Base-by-base conservation (phyloP, 1,140 invertebrate genomes). In the Lepidurus couesii region DNA sequence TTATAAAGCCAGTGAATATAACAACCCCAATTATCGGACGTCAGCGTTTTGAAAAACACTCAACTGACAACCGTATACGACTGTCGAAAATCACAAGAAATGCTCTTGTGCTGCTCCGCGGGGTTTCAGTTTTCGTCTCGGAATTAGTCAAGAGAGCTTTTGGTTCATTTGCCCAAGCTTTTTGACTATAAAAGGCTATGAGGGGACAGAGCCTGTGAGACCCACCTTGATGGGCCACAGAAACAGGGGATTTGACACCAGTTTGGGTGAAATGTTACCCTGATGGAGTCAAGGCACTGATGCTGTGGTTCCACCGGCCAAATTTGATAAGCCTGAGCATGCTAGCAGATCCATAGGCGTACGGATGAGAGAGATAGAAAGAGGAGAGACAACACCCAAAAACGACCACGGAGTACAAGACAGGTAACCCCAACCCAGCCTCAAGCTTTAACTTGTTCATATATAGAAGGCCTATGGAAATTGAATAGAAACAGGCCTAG, bases 401-500 rank as follows among this genome's bases (percentile, higher is more conserved):
- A 9, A 13, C 53, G 53, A 13, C 21, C 21, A 65, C 16, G 53
- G 21, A 65, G 21, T 21, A n/a, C 53, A 16, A 65, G 45, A 65
- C 53, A 65, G 53, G 53, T 65, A 65, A 65, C 16, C 53, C 53
- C 16, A 65, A 16, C 53, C 53, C 53, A 65, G 13, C 53, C 53
- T n/a, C 21, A 9, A 65, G 53, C 53, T 21, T 34, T 65, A 21
- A 65, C 53, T 65, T 65, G 53, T 65, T 65, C 53, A 65, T 65
- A 65, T 16, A 65, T 65, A 65, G 21, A 65, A 65, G 34, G n/a
- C n/a, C 53, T 65, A 65, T 13, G 16, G 53, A 65, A 65, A 65
- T 65, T 65, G 53, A 65, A 65, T 65, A 65, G 53, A 65, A 65
- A 65, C 53, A 65, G 53, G 53, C 53, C 13, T 16, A 65, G 53